Percentiles rank a stretch among this genome's conserved stretches.
phyloP scores from a whole-genome alignment of 1,140 invertebrate genomes.

The Ceratoteleas bidentatus region DNA sequence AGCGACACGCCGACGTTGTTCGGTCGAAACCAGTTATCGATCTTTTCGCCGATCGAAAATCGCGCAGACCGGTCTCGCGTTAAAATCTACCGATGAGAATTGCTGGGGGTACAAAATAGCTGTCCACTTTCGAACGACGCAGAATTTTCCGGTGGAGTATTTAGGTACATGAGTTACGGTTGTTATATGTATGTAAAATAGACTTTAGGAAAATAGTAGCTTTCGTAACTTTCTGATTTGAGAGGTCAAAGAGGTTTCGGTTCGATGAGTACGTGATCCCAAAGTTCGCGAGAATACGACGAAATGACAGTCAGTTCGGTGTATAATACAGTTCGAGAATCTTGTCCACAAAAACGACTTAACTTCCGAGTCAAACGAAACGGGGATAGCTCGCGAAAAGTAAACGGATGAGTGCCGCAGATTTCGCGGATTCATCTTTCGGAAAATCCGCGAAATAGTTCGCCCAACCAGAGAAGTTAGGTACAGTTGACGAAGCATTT shows the following conservation, averaged over 20 bases:
- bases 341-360: no score
- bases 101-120: conserved; percentile 17
- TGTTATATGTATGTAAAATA: conserved; percentile 23
- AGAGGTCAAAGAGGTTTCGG: background rate
- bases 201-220: conserved; percentile 33
- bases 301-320: background rate
- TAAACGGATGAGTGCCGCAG: no score
- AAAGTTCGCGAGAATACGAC: background rate
- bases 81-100: conserved; percentile 7
- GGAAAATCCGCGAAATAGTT: no score
- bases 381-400: no score
- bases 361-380: no score
- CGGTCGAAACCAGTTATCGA: background rate
- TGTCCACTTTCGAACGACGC: conserved; percentile 20
- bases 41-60: background rate
- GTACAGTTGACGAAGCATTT: no score
- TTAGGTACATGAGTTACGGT: conserved; percentile 22
- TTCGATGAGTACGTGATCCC: background rate
- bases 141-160: conserved; percentile 1
- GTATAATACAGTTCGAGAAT: conserved; percentile 8
- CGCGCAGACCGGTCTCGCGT: conserved; percentile 2
- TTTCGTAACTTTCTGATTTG: background rate
- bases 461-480: no score
- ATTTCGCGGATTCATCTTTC: no score
- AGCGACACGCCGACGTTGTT: conserved; percentile 25